A percentile compares a stretch with the other conserved stretches of the same genome.
Evolutionary conservation across 2,797 vertebrate genomes (phyloP).

Genomic region (Gallirallus australis): DNA sequence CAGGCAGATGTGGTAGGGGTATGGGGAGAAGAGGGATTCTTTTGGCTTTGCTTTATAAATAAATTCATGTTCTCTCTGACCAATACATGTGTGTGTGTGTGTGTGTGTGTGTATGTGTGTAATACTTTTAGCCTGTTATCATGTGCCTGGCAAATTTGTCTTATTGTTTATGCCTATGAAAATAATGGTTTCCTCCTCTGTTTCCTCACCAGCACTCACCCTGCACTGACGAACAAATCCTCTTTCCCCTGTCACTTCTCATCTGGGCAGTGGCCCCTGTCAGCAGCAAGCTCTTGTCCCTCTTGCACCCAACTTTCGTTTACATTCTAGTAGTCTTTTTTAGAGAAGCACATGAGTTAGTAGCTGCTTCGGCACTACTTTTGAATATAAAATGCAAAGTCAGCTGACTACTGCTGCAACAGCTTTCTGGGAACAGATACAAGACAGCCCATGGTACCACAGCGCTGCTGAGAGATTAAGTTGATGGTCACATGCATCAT

Average conservation of each 20-base stretch:
- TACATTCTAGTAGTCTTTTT: not conserved
- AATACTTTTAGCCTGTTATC: constrained; percentile 44
- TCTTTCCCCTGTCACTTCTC: constrained; percentile 10
- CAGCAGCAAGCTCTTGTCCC: not conserved
- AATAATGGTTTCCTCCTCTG: constrained; percentile 22
- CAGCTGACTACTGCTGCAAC: not conserved
- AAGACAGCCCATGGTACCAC: not conserved
- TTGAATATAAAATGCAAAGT: not conserved
- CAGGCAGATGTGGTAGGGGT: constrained; percentile 38
- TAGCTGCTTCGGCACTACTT: not conserved
- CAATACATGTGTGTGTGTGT: not conserved
- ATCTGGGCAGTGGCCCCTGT: not conserved
- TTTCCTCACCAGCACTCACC: not conserved
- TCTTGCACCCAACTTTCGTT: not conserved
- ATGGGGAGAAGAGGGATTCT: constrained; percentile 25
- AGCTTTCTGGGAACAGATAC: not conserved
- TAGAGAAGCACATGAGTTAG: not conserved
- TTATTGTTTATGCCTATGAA: constrained; percentile 19
- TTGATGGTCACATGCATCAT: not conserved
- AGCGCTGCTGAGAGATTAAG: not conserved
- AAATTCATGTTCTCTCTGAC: constrained; percentile 46
- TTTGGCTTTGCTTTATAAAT: constrained; percentile 55
- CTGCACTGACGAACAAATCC: not conserved
- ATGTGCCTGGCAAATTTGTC: not conserved
- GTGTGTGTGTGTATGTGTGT: not conserved